Base-by-base conservation (phyloP, 1,140 invertebrate species). In the Drosophila nikananu region DNA sequence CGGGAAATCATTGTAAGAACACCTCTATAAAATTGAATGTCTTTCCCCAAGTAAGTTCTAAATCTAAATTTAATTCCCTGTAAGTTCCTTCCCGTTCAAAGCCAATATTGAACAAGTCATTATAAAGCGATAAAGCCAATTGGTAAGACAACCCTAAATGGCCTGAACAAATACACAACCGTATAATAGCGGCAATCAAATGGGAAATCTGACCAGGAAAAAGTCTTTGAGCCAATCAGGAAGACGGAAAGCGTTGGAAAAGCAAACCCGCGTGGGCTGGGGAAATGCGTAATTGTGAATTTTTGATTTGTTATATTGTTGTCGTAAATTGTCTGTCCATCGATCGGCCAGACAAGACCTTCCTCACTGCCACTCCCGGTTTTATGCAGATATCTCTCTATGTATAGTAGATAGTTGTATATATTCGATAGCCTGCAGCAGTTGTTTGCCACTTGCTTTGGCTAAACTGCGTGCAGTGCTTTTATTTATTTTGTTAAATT, bases 221-320 rank as follows among this genome's bases (percentile, higher is more conserved):
- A 75, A 39, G 44, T 6, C 42, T 54, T 65, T 37, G 27, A 54
- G 30, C 30, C 44, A 52, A 76, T 32, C 73, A 76, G 73, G 52
- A 76, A 66, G 61, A 27, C 62, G 17, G 19, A 62, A 49, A 25
- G 21, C 10, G 30, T 30, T 39, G 57, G 41, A 60, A 49, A 52
- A 23, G 17, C 37, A 17, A 39, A 1, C 15, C 15, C 37, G 37
- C 8, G n/a, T 23, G 17, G 32, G 65, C 9, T 12, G n/a, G 67
- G 70, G 54, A 72, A 60, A 72, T 72, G 66, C 52, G 70, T 72
- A 76, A 52, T 76, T 76, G 73, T 77, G 62, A 76, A 77, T 71
- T 71, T 71, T 71, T 57, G 67, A 71, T 71, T 71, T 71, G 48
- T 30, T 37, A 37, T 55, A 71, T 71, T 70, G 30, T 46, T 30